These are phyloP conservation scores for Iguana delicatissima DNA, from an alignment of 2,797 vertebrate species.

Conservation along the genomic window DNA sequence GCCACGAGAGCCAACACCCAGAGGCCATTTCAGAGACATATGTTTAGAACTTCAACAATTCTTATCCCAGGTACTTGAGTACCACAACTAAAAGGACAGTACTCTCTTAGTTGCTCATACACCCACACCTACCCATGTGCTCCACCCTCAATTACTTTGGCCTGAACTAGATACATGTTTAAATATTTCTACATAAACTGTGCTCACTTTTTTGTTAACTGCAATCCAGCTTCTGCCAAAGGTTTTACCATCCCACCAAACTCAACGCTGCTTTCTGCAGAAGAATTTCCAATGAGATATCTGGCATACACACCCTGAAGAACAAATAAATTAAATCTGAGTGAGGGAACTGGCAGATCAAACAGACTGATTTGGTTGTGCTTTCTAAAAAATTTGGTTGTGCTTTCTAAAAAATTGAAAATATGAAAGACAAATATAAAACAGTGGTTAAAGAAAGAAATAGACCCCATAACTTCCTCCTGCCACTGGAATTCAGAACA, in stretches of 20 bases:
- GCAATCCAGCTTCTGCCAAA: conserved; percentile 86
- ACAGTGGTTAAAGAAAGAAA: neutral
- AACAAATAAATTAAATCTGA: conserved; percentile 14
- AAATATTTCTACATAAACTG: conserved; percentile 1
- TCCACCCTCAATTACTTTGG: conserved; percentile 14
- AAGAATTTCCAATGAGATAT: conserved; percentile 90
- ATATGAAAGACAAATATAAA: neutral
- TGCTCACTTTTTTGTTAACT: conserved; percentile 85
- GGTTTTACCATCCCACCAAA: conserved; percentile 87
- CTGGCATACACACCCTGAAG: conserved; percentile 91
- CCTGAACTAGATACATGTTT: neutral
- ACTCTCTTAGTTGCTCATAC: no score
- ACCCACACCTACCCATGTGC: neutral
- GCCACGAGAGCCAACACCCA: neutral
- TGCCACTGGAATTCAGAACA: neutral
- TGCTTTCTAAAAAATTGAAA: neutral
- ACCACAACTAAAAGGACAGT: no score
- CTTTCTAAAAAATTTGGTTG: neutral
- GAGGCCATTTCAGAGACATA: neutral
- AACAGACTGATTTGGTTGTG: neutral
- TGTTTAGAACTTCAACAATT: no score
- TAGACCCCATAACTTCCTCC: neutral
- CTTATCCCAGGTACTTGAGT: no score
- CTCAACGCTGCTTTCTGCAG: conserved; percentile 84
- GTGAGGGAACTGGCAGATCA: neutral